Evolutionary conservation across 2,113 vertebrate genomes (phyloP).

Genomic region (Onychorhynchus coronatus): DNA sequence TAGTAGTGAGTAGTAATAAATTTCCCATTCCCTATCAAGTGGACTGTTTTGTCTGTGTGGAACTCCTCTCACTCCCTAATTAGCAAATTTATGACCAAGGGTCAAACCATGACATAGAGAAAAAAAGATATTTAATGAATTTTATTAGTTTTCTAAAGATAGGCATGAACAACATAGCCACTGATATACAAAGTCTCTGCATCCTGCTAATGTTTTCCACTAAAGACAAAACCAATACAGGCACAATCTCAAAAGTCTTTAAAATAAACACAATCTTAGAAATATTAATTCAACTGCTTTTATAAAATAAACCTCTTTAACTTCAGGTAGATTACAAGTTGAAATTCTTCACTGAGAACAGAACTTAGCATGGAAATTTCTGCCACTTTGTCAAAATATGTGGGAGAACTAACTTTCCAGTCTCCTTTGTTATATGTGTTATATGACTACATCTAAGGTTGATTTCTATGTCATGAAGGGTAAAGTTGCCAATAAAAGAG

Average conservation of each 20-base stretch:
- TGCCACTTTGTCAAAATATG: neutral
- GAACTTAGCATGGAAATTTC: neutral
- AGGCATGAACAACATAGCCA: neutral
- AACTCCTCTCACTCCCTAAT: too few relatives aligned
- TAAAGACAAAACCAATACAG: neutral
- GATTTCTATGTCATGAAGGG: neutral
- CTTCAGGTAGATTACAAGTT: neutral
- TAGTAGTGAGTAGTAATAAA: too few relatives aligned
- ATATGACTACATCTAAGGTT: neutral
- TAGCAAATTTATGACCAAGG: too few relatives aligned
- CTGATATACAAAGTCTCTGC: neutral
- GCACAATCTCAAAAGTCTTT: neutral
- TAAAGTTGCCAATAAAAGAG: neutral
- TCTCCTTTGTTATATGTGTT: neutral
- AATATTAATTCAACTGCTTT: neutral
- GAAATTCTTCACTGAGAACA: neutral
- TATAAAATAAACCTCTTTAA: neutral
- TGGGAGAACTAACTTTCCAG: neutral
- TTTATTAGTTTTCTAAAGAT: neutral
- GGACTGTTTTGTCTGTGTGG: too few relatives aligned
- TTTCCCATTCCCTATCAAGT: too few relatives aligned
- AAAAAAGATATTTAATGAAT: neutral
- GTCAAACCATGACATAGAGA: too few relatives aligned
- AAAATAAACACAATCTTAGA: neutral
- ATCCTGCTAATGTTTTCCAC: neutral